Percentiles rank a stretch among this genome's conserved stretches.
Conservation (phyloP, 2,888 invertebrate species). For the Monochamus alternatus region DNA sequence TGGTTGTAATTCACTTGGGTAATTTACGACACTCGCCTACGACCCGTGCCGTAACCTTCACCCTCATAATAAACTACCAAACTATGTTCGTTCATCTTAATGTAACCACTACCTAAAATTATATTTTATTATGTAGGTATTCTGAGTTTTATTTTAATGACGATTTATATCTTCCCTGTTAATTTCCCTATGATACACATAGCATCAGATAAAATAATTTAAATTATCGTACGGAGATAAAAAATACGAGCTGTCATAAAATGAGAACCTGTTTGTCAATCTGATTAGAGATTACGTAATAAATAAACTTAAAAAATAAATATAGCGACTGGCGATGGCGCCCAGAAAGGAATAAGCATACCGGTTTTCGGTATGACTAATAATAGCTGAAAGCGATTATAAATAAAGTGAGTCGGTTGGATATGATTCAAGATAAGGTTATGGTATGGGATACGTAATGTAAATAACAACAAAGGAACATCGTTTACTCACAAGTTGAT, state of each 20-base stretch:
- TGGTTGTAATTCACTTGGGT: too few relatives aligned
- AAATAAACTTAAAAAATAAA: slow-evolving; percentile 20
- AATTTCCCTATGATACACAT: too few relatives aligned
- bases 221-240: background rate
- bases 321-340: slow-evolving; percentile 22
- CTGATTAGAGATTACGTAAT: background rate
- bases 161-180: background rate
- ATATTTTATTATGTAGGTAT: too few relatives aligned
- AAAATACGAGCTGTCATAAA: background rate
- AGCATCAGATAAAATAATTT: too few relatives aligned
- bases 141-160: too few relatives aligned
- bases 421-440: slow-evolving; percentile 5
- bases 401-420: background rate
- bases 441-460: background rate
- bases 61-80: too few relatives aligned
- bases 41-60: too few relatives aligned
- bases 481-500: too few relatives aligned
- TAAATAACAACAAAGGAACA: too few relatives aligned
- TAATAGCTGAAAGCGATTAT: background rate
- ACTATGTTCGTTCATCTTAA: too few relatives aligned
- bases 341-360: slow-evolving; percentile 11
- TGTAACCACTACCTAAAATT: too few relatives aligned
- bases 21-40: too few relatives aligned
- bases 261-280: background rate
- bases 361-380: slow-evolving; percentile 18